phyloP scores from a whole-genome alignment of 2,113 vertebrate genomes.

The Stegastes partitus region DNA sequence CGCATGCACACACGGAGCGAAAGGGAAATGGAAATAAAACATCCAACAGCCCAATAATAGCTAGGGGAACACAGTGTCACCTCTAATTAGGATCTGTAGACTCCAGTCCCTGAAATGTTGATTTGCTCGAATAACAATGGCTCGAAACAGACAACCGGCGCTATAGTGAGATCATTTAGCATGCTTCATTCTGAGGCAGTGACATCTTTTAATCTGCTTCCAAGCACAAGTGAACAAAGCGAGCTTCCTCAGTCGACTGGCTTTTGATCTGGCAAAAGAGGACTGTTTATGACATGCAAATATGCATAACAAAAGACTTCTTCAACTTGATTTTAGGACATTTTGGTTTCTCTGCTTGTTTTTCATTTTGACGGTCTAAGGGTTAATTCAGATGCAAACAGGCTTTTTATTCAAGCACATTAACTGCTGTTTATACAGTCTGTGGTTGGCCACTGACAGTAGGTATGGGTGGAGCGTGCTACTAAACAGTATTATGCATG shows the following conservation, averaged over 20 bases:
- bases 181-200: neutral
- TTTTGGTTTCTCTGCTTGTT: neutral
- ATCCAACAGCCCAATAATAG: conserved; percentile 32
- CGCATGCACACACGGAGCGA: neutral
- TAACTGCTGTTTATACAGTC: too few species aligned
- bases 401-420: too few species aligned
- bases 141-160: neutral
- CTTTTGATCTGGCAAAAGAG: neutral
- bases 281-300: neutral
- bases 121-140: conserved; percentile 38
- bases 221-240: neutral
- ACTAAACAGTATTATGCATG: too few species aligned
- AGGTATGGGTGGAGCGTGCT: too few species aligned
- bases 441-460: too few species aligned
- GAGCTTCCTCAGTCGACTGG: neutral
- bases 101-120: conserved; percentile 16
- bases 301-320: neutral
- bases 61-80: conserved; percentile 37
- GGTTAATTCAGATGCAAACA: too few species aligned
- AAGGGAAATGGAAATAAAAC: conserved; percentile 55
- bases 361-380: neutral
- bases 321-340: neutral
- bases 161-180: conserved; percentile 27
- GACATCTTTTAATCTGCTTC: conserved; percentile 9
- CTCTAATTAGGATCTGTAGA: conserved; percentile 60